A percentile compares a stretch with the other conserved stretches of the same genome.
These are phyloP conservation scores for Drosophila santomea DNA, from an alignment of 1,140 invertebrate species.

Conservation along the genomic window DNA sequence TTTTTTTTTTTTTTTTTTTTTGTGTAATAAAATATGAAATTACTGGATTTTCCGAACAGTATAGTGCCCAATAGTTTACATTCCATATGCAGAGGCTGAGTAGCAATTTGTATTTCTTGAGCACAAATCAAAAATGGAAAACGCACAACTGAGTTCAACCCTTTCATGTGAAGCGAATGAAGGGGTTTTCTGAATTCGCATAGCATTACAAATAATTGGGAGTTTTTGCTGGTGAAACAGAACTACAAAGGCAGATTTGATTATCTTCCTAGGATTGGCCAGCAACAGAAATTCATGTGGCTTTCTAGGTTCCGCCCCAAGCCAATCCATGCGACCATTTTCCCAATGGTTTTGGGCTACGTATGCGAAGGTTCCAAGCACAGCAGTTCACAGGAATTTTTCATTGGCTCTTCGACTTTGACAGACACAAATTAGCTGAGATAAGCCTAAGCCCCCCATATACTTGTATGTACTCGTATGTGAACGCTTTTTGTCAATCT, in stretches of 20 bases:
- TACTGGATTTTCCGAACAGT: too few relatives aligned
- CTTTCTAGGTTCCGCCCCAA: background rate
- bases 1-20: background rate
- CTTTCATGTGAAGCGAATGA: background rate
- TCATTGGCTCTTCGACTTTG: background rate
- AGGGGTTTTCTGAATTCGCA: constrained; percentile 3
- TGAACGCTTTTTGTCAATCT: background rate
- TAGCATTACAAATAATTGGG: constrained; percentile 19
- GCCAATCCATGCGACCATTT: background rate
- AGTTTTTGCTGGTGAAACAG: background rate
- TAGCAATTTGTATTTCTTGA: too few relatives aligned
- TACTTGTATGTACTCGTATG: too few relatives aligned
- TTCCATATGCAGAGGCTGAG: too few relatives aligned
- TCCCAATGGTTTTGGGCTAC: constrained; percentile 5
- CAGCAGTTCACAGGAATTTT: constrained; percentile 3
- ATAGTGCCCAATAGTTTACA: too few relatives aligned
- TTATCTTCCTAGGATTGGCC: constrained; percentile 43
- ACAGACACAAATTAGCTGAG: background rate
- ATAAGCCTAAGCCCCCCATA: too few relatives aligned
- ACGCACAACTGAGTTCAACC: background rate
- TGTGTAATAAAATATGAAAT: background rate
- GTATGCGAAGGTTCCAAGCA: constrained; percentile 14
- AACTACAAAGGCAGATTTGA: constrained; percentile 16
- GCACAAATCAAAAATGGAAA: constrained; percentile 19
- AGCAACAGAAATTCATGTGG: constrained; percentile 14